Evolutionary conservation across 2,888 invertebrate genomes (phyloP).

Genomic region (Mythimna ferrago): DNA sequence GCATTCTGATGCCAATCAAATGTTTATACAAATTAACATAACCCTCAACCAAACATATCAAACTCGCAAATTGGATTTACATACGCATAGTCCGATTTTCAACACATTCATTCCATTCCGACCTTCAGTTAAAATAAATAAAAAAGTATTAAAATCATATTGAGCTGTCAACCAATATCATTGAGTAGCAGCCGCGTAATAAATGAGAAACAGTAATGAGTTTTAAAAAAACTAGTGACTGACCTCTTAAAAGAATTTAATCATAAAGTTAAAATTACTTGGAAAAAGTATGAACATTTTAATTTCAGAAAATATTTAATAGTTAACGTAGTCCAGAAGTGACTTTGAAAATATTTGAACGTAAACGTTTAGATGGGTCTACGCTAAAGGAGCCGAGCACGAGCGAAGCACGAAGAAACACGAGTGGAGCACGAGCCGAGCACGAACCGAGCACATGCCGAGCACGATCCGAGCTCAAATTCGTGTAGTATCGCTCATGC

Average conservation of each 20-base stretch:
- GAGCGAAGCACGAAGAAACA: too few species aligned
- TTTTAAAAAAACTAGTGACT: background rate
- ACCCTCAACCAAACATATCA: background rate
- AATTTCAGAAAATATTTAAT: constrained; percentile 5
- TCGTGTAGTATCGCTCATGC: too few species aligned
- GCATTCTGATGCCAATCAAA: background rate
- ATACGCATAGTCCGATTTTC: background rate
- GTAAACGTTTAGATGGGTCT: background rate
- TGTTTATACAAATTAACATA: background rate
- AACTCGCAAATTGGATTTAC: background rate
- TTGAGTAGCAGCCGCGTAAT: background rate
- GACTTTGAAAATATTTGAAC: constrained; percentile 10
- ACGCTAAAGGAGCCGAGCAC: too few species aligned
- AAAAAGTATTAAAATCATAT: background rate
- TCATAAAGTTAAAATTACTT: constrained; percentile 27
- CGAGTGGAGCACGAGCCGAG: too few species aligned
- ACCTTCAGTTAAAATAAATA: background rate
- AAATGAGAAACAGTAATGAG: constrained; percentile 4
- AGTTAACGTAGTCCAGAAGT: background rate
- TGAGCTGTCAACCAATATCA: background rate
- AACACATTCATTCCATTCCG: background rate
- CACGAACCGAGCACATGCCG: too few species aligned
- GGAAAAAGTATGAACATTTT: background rate
- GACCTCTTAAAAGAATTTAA: constrained; percentile 30
- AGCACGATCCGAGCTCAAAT: too few species aligned